Evolutionary conservation across 53 echinoderm and acorn worm genomes (phyloP).

Genomic region (Stichopus horrens): DNA sequence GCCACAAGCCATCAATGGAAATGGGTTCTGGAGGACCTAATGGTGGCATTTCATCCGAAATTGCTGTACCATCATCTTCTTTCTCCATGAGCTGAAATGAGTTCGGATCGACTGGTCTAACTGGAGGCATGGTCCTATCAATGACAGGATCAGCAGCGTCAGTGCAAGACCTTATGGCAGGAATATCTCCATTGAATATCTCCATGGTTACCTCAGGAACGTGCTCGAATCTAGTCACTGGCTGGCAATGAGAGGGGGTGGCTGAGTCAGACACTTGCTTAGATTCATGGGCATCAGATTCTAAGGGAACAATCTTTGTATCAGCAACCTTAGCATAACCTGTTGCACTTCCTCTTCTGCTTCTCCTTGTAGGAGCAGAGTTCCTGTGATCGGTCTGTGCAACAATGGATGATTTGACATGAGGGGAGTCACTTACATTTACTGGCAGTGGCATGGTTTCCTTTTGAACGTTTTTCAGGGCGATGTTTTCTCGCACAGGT

Average conservation of each 20-base stretch:
- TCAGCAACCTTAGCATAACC: neutral
- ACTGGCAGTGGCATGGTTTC: neutral
- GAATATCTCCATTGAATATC: conserved; percentile 21
- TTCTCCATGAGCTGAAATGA: neutral
- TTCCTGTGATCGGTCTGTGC: neutral
- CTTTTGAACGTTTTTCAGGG: neutral
- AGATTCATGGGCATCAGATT: neutral
- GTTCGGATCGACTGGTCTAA: neutral
- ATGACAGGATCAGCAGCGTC: neutral
- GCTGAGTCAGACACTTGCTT: neutral
- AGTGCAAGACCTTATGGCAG: neutral
- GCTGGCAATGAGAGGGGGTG: neutral
- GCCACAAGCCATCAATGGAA: conserved; percentile 2
- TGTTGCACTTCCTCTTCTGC: neutral
- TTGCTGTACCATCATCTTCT: neutral
- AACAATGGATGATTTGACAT: neutral
- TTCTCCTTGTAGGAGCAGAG: neutral
- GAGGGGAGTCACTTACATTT: neutral
- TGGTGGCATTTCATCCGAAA: conserved; percentile 1
- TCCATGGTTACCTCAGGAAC: neutral
- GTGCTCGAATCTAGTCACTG: neutral
- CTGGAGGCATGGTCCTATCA: neutral
- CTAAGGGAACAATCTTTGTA: neutral
- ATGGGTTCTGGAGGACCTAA: conserved; percentile 19
- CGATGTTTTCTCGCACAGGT: neutral